Evolutionary conservation across 2,888 invertebrate species (phyloP).

Genomic region (Dione vanillae): DNA sequence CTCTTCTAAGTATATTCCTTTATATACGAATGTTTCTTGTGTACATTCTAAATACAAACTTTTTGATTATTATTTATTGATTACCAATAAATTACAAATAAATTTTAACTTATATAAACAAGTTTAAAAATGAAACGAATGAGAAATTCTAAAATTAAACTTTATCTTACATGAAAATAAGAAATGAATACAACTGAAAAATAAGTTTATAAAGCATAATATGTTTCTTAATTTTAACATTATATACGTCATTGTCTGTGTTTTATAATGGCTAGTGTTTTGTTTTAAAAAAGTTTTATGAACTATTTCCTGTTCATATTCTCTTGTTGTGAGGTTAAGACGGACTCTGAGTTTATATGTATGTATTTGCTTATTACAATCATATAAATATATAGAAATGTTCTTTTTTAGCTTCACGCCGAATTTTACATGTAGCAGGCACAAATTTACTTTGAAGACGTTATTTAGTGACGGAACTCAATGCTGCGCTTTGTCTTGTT

Average conservation of each 20-base stretch:
- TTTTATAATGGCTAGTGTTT: constrained; percentile 71
- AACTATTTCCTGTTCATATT: constrained; percentile 70
- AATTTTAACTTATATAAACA: neutral
- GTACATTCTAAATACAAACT: neutral
- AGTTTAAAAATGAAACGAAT: neutral
- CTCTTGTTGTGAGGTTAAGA: constrained; percentile 64
- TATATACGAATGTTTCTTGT: constrained; percentile 15
- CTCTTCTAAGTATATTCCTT: constrained; percentile 29
- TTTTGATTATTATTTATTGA: neutral
- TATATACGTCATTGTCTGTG: constrained; percentile 60
- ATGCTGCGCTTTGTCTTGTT: too few species aligned
- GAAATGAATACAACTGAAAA: neutral
- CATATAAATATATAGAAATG: neutral
- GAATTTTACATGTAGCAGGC: too few species aligned
- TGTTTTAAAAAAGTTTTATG: constrained; percentile 75
- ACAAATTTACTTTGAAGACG: too few species aligned
- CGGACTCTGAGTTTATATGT: constrained; percentile 51
- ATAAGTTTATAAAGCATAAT: neutral
- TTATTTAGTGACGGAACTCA: too few species aligned
- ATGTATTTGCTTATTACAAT: constrained; percentile 7
- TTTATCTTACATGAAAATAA: neutral
- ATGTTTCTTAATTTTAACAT: constrained; percentile 11
- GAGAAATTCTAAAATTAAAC: neutral
- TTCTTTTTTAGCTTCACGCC: too few species aligned
- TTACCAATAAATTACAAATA: neutral